Conservation (phyloP, 2,888 invertebrate genomes). For the Sarcophaga caerulescens region DNA sequence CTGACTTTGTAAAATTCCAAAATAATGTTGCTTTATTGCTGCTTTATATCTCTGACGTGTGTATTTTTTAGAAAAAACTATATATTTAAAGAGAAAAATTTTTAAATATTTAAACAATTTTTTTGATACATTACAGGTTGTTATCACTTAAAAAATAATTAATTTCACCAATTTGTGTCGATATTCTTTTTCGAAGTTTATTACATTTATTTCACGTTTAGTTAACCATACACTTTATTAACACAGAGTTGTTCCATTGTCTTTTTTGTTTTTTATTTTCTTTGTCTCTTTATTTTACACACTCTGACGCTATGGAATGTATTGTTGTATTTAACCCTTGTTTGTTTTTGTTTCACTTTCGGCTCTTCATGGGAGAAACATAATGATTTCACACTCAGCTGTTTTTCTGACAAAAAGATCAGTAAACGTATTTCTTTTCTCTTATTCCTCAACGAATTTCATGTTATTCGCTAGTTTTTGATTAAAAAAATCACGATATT, state of each 20-base stretch:
- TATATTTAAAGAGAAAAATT: constrained; percentile 17
- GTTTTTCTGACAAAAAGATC: constrained; percentile 56
- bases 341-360: constrained; percentile 20
- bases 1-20: constrained; percentile 46
- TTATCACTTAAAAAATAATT: constrained; percentile 18
- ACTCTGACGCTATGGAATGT: constrained; percentile 35
- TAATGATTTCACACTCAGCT: constrained; percentile 56
- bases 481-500: constrained; percentile 32
- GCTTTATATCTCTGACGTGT: constrained; percentile 62
- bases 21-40: constrained; percentile 22
- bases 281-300: constrained; percentile 10
- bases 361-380: background rate
- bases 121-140: background rate
- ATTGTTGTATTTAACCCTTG: constrained; percentile 2
- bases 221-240: constrained; percentile 11
- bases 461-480: constrained; percentile 38
- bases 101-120: constrained; percentile 24
- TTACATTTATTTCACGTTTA: constrained; percentile 7
- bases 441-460: constrained; percentile 40
- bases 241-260: constrained; percentile 8
- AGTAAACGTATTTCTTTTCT: constrained; percentile 13
- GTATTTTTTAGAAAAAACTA: constrained; percentile 55
- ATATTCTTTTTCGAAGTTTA: constrained; percentile 7
- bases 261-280: constrained; percentile 8
- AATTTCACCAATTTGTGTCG: constrained; percentile 51